A percentile compares a stretch with the other conserved stretches of the same genome.
phyloP scores from a whole-genome alignment of 2,113 vertebrate genomes.

The Mormyrus iriodes region DNA sequence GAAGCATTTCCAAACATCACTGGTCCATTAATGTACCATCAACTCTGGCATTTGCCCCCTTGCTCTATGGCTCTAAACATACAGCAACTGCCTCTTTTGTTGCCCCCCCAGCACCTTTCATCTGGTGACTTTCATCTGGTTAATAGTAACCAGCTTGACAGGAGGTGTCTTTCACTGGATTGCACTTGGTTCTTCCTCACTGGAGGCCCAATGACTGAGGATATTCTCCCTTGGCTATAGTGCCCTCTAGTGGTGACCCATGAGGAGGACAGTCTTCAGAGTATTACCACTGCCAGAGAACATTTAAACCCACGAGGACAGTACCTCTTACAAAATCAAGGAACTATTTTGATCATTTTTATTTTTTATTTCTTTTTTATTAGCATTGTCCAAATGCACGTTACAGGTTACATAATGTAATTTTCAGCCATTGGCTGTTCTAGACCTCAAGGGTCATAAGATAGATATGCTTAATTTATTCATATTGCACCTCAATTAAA shows the following conservation, averaged over 20 bases:
- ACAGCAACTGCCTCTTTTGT: not conserved
- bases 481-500: slow-evolving; percentile 38
- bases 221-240: not conserved
- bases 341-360: slow-evolving; percentile 7
- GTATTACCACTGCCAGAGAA: slow-evolving; percentile 26
- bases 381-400: slow-evolving; percentile 44
- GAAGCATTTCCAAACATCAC: not conserved
- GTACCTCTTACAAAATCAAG: not conserved
- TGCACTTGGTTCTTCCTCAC: not conserved
- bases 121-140: not conserved
- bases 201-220: not conserved
- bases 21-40: not conserved
- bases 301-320: not conserved
- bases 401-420: slow-evolving; percentile 48
- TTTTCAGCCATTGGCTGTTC: slow-evolving; percentile 39
- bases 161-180: not conserved
- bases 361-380: slow-evolving; percentile 38
- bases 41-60: not conserved
- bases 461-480: slow-evolving; percentile 46
- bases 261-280: not conserved
- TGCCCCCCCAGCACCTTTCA: not conserved
- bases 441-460: slow-evolving; percentile 43
- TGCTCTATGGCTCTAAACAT: not conserved
- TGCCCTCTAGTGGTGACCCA: not conserved
- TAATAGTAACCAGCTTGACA: not conserved